Conservation (phyloP, 2,888 invertebrate species). For the Griposia aprilina region DNA sequence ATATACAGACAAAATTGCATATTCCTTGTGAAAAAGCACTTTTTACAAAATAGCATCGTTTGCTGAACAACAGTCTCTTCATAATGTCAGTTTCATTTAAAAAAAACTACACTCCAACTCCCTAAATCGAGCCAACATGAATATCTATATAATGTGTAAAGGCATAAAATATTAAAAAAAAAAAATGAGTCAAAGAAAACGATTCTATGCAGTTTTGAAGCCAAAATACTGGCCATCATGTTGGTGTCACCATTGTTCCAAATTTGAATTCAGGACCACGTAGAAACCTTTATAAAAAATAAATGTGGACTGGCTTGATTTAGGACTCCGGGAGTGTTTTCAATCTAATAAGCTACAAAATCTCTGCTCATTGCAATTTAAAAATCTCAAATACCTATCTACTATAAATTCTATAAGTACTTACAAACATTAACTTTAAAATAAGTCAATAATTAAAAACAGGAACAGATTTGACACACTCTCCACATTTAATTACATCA, state of each 20-base stretch:
- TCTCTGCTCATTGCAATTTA: conserved; percentile 36
- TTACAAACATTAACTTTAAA: conserved; percentile 26
- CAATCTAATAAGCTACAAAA: conserved; percentile 31
- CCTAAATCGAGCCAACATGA: not conserved
- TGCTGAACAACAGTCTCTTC: not conserved
- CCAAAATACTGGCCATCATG: not conserved
- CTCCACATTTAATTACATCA: conserved; percentile 6
- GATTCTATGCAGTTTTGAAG: not conserved
- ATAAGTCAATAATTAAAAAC: conserved; percentile 38
- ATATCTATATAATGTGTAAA: not conserved
- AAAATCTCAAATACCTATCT: conserved; percentile 55
- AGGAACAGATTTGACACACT: conserved; percentile 28
- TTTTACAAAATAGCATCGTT: not conserved
- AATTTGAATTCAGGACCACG: not conserved
- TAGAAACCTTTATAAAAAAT: no score
- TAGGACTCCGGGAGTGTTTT: not conserved
- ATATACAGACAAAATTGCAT: not conserved
- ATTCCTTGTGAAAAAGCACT: not conserved
- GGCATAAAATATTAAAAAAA: not conserved
- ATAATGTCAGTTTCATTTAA: not conserved
- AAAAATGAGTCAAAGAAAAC: not conserved
- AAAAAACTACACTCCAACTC: not conserved
- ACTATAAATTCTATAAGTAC: conserved; percentile 38
- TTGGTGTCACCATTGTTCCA: not conserved
- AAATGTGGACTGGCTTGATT: not conserved